Conservation (phyloP, 1,140 invertebrate species). For the Zophobas morio region DNA sequence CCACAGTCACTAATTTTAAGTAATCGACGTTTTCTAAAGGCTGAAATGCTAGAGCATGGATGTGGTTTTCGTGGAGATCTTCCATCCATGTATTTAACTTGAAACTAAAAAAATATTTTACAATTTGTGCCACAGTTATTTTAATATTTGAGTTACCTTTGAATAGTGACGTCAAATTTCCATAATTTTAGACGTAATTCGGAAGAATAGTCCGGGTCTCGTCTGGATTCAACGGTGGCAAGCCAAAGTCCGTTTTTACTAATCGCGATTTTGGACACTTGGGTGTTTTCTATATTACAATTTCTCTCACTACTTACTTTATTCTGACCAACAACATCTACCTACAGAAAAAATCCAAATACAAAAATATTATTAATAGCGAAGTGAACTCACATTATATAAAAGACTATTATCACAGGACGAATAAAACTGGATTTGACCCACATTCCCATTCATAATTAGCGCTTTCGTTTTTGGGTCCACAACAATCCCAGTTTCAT, state of each 20-base stretch:
- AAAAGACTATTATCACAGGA: constrained; percentile 77
- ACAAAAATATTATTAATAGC: no score
- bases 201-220: constrained; percentile 71
- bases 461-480: constrained; percentile 79
- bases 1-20: constrained; percentile 75
- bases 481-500: constrained; percentile 76
- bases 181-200: constrained; percentile 88
- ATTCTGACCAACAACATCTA: constrained; percentile 84
- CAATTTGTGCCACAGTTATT: not conserved
- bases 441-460: constrained; percentile 83
- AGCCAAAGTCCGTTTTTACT: constrained; percentile 82
- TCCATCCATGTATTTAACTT: constrained; percentile 82
- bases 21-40: constrained; percentile 69
- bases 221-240: constrained; percentile 81
- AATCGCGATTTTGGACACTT: constrained; percentile 79
- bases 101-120: constrained; percentile 71
- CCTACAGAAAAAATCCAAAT: constrained; percentile 66
- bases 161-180: constrained; percentile 75
- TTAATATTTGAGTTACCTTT: constrained; percentile 71
- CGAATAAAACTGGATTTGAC: constrained; percentile 87
- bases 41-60: constrained; percentile 77
- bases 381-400: constrained; percentile 77
- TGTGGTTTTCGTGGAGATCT: constrained; percentile 77
- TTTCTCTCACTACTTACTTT: constrained; percentile 76
- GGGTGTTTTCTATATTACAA: constrained; percentile 75